Evolutionary conservation across 2,797 vertebrate genomes (phyloP), one percentile per base, ranked within the genome.

Genomic region (Tadarida brasiliensis): DNA sequence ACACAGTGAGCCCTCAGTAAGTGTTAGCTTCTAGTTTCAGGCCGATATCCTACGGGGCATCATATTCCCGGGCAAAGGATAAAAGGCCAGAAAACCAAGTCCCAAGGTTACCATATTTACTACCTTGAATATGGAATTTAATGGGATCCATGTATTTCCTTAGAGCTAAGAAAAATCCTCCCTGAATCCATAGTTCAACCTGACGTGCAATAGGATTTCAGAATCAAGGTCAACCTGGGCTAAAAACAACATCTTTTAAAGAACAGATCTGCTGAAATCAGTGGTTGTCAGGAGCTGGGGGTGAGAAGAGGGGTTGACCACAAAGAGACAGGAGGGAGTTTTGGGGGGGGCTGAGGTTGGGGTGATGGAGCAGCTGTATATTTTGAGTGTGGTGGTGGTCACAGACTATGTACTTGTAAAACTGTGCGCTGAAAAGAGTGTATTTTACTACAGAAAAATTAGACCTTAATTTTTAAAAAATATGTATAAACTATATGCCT

Each of bases 161-260:
- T 90, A 90, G 7, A 74, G 65, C 22, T 85, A 73, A 65, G 51
- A 82, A 89, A 96, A 90, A 44, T 85, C 26, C 26, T 30, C n/a
- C 47, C 16, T 51, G 19, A 92, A 85, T 73, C 24, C 16, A 11
- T 87, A 80, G 35, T 89, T 84, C 57, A 68, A 68, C 39, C 17
- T 81, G 26, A 49, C 33, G 0, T 35, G 1, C 44, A 85, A 22
- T 35, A 68, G 39, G 22, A 94, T 88, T 96, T 94, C 47, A 80
- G 73, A 85, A 33, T 59, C 80, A 87, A 94, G 17, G 6, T 73
- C 49, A 93, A 16, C 47, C 84, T 68, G 12, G 22, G 11, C 19
- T 80, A 16, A 39, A 70, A 94, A 65, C 63, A 68, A n/a, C 63
- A 35, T 19, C 76, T 94, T 76, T 91, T 39, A 3, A 63, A 83